phyloP scores from a whole-genome alignment of 2,113 vertebrate species.

The Tichodroma muraria region DNA sequence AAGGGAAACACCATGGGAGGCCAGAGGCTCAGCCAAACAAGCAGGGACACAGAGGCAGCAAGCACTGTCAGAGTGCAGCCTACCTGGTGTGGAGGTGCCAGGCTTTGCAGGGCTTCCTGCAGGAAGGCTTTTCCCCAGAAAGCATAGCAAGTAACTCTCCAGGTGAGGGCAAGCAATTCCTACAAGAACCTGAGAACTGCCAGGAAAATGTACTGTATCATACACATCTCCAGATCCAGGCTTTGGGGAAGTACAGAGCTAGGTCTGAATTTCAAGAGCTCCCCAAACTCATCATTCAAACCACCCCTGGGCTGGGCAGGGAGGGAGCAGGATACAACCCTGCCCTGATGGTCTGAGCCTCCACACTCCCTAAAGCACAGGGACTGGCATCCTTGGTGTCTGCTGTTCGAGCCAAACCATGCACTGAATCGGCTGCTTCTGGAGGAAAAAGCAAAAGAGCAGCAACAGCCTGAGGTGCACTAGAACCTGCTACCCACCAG shows the following conservation, averaged over 20 bases:
- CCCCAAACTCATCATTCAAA: not conserved
- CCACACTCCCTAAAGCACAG: rapidly evolving
- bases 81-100: not conserved
- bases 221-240: not conserved
- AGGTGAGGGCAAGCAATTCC: not conserved
- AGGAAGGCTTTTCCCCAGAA: not conserved
- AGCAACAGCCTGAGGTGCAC: not conserved
- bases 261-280: not conserved
- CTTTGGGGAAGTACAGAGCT: not conserved
- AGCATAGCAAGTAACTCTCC: not conserved
- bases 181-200: not conserved
- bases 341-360: not conserved
- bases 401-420: not conserved
- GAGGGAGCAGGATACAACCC: not conserved
- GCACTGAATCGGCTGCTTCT: not conserved
- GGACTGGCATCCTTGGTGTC: no score
- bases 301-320: not conserved
- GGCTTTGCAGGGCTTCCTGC: not conserved
- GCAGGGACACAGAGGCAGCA: not conserved
- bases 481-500: not conserved
- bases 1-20: not conserved
- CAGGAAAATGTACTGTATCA: not conserved
- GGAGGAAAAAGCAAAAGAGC: not conserved
- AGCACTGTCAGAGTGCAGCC: rapidly evolving
- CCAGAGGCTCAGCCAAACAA: not conserved